Conservation (phyloP, 2,797 vertebrate species). For the Muraenolepis orangiensis region DNA sequence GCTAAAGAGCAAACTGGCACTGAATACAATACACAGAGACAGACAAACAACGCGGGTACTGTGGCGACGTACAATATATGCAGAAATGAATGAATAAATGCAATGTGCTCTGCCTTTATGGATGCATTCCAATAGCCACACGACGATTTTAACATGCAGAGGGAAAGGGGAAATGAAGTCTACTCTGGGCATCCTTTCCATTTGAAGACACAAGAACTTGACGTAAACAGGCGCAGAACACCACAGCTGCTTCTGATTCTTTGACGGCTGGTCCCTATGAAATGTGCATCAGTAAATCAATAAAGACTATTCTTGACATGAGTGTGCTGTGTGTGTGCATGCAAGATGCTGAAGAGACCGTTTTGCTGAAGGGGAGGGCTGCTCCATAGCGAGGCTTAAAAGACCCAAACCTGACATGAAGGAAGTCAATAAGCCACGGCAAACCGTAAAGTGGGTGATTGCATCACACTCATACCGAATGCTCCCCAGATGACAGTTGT, state of each 20-base stretch:
- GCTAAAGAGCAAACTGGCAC: slow-evolving; percentile 12
- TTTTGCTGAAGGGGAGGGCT: not conserved
- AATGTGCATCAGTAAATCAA: slow-evolving; percentile 9
- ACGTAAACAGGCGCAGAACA: slow-evolving; percentile 42
- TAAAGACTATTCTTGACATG: not conserved
- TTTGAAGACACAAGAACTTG: slow-evolving; percentile 46
- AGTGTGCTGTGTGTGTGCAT: not conserved
- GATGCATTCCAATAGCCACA: slow-evolving; percentile 49
- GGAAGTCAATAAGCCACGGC: not conserved
- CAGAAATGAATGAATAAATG: not conserved
- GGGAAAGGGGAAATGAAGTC: not conserved
- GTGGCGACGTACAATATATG: not conserved
- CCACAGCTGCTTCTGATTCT: slow-evolving; percentile 55
- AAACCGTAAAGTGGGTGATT: not conserved
- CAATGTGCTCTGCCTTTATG: slow-evolving; percentile 27
- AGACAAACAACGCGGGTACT: not conserved
- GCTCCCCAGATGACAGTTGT: not conserved
- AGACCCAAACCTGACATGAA: not conserved
- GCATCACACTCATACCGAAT: not conserved
- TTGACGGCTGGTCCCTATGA: slow-evolving; percentile 20
- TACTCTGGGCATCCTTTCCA: slow-evolving; percentile 19
- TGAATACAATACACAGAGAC: slow-evolving; percentile 10
- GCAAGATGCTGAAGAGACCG: not conserved
- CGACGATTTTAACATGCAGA: slow-evolving; percentile 31
- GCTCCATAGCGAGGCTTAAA: not conserved